Evolutionary conservation across 1,140 invertebrate species (phyloP), one percentile per base, ranked within the genome.

Genomic region (Frieseomelitta varia): DNA sequence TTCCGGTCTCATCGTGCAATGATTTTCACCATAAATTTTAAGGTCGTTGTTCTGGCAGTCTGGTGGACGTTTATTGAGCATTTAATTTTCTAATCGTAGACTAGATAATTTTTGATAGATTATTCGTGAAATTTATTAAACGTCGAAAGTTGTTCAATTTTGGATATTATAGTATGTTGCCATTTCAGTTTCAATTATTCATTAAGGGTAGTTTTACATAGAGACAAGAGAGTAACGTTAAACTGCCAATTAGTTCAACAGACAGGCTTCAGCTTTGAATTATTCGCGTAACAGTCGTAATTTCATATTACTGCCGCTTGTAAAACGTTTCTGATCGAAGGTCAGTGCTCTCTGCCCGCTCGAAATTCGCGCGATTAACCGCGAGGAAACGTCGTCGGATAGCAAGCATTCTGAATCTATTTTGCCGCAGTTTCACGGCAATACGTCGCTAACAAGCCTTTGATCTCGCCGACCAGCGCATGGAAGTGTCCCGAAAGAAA

Each of bases 401-500:
- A 83, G 17, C 75, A 55, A 83, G 17, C 75, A 55, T 58, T 78
- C 65, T 58, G 75, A 53, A 69, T 83, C 55, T 39, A 58, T 78
- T 83, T 78, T 56, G 27, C 47, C 75, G 56, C 39, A 51, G 53
- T 83, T 78, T 34, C 56, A 71, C 73, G 75, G 67, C 67, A 51
- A 61, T 15, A 68, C 67, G 61, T 69, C 30, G 67, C 56, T 79
- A 79, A 83, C 81, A 21, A 83, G 63, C 53, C 81, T 83, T 69
- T 83, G 75, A 83, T 83, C 81, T 78, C 55, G 55, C 65, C 75
- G 81, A 11, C 10, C 24, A 63, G 58, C 73, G 81, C n/a, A 34
- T 83, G 65, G 12, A 61, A 71, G 65, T 71, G 81, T 79, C 55
- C 75, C 76, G 65, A 84, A 79, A 69, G 55, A 61, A 79, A 79